Evolutionary conservation across 1,140 invertebrate species (phyloP).

Genomic region (Drosophila auraria): DNA sequence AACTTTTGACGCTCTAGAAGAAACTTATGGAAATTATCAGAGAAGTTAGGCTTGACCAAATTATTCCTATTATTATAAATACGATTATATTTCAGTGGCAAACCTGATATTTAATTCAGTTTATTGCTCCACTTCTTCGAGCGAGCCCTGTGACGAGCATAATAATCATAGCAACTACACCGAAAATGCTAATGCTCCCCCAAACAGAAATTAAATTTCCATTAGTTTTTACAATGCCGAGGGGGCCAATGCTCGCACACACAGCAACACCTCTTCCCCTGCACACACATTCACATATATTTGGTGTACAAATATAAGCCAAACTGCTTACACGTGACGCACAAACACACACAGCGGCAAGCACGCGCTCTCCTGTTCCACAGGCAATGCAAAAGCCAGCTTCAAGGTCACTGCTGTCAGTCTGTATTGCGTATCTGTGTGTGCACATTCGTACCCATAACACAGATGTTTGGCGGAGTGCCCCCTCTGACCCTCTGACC

Average conservation of each 20-base stretch:
- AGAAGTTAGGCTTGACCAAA: too few species aligned
- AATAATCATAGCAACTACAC: slow-evolving; percentile 39
- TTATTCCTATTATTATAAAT: not conserved
- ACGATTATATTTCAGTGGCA: not conserved
- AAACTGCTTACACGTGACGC: slow-evolving; percentile 51
- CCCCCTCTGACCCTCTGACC: not conserved
- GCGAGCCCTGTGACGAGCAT: slow-evolving; percentile 30
- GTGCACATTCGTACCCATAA: slow-evolving; percentile 44
- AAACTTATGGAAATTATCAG: too few species aligned
- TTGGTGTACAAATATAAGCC: slow-evolving; percentile 15
- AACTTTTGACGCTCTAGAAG: too few species aligned
- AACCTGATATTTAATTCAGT: not conserved
- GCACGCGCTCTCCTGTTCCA: slow-evolving; percentile 36
- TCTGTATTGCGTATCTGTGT: slow-evolving; percentile 50
- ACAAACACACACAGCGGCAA: slow-evolving; percentile 25
- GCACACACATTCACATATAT: not conserved
- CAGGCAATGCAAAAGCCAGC: slow-evolving; percentile 58
- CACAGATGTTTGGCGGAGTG: slow-evolving; percentile 66
- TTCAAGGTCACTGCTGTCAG: slow-evolving; percentile 76
- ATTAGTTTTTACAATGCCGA: slow-evolving; percentile 56
- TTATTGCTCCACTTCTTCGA: not conserved
- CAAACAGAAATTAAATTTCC: slow-evolving; percentile 58
- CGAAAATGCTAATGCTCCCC: slow-evolving; percentile 36
- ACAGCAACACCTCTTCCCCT: slow-evolving; percentile 13
- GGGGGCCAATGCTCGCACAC: slow-evolving; percentile 29